A percentile compares a stretch with the other conserved stretches of the same genome.
Evolutionary conservation across 2,888 invertebrate genomes (phyloP).

Genomic region (Acronicta aceris): DNA sequence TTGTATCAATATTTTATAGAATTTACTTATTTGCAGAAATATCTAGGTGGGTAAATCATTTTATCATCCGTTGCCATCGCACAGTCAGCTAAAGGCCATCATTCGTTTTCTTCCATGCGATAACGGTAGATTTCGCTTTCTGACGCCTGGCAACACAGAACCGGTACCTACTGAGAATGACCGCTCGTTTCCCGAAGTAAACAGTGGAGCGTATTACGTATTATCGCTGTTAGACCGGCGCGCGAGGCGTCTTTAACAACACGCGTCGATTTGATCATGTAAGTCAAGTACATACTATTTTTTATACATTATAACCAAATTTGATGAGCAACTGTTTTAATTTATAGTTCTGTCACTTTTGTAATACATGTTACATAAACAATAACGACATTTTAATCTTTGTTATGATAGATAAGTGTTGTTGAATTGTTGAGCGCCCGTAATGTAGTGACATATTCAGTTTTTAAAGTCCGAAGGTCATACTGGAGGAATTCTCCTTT

Average conservation of each 20-base stretch:
- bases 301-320: not conserved
- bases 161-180: constrained; percentile 28
- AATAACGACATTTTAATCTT: not conserved
- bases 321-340: not conserved
- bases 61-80: too few species aligned
- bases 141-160: constrained; percentile 29
- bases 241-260: not conserved
- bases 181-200: constrained; percentile 32
- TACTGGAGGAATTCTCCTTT: too few species aligned
- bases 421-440: not conserved
- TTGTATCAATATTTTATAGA: too few species aligned
- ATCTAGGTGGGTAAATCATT: too few species aligned
- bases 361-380: not conserved
- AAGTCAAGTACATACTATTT: not conserved
- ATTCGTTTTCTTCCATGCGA: not conserved
- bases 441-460: not conserved
- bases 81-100: too few species aligned
- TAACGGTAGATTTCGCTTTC: constrained; percentile 15
- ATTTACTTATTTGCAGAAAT: too few species aligned
- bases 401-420: not conserved
- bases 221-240: constrained; percentile 3
- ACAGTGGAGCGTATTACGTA: constrained; percentile 19
- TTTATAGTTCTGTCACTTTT: not conserved
- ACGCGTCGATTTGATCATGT: constrained; percentile 4
- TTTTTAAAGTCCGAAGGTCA: too few species aligned